These are phyloP conservation scores for Arbacia lixula DNA, from an alignment of 53 echinoderm and acorn worm species.

Conservation along the genomic window DNA sequence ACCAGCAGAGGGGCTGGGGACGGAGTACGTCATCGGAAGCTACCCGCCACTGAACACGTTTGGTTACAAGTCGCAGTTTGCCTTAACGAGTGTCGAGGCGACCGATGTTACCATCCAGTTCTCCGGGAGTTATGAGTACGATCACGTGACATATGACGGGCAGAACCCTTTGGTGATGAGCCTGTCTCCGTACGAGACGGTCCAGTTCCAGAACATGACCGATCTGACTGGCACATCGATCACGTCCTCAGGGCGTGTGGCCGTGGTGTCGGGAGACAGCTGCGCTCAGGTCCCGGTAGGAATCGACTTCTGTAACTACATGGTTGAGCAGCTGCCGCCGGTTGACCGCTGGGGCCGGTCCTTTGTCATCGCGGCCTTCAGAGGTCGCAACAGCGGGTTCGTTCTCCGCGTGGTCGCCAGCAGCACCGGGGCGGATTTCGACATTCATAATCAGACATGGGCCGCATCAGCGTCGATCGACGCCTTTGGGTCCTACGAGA, in stretches of 20 bases:
- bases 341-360: constrained; percentile 83
- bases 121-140: constrained; percentile 38
- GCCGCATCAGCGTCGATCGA: constrained; percentile 29
- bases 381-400: constrained; percentile 79
- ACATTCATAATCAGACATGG: constrained; percentile 51
- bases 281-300: constrained; percentile 79
- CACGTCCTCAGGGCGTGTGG: constrained; percentile 63
- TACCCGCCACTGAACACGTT: constrained; percentile 72
- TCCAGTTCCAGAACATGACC: constrained; percentile 81
- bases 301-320: constrained; percentile 78
- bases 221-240: constrained; percentile 82
- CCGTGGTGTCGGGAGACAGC: constrained; percentile 81
- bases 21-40: constrained; percentile 83
- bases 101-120: constrained; percentile 63
- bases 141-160: constrained; percentile 44
- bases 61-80: constrained; percentile 71
- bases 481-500: constrained; percentile 25
- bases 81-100: constrained; percentile 56
- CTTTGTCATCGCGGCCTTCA: constrained; percentile 76
- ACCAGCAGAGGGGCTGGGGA: constrained; percentile 67
- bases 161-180: constrained; percentile 58
- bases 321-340: constrained; percentile 88
- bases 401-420: constrained; percentile 79
- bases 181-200: constrained; percentile 66
- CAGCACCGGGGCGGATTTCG: constrained; percentile 60